Evolutionary conservation across 2,113 vertebrate species (phyloP).

Genomic region (Elephas maximus): DNA sequence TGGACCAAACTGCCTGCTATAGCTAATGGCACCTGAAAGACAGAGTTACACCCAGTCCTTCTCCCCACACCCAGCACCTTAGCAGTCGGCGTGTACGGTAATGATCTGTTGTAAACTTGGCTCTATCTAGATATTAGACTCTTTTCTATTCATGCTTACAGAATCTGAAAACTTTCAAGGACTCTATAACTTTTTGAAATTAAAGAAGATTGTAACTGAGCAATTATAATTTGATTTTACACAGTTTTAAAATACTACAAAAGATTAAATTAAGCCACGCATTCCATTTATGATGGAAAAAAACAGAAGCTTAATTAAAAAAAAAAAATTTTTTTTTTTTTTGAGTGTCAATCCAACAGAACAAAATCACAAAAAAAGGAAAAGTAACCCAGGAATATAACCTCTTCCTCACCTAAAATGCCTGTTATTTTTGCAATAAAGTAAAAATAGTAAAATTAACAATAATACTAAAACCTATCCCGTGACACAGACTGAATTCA

Average conservation of each 20-base stretch:
- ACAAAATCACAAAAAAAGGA: conserved; percentile 18
- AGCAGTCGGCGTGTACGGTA: background rate
- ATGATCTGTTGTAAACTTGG: background rate
- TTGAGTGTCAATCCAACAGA: background rate
- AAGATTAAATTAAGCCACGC: background rate
- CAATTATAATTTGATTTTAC: background rate
- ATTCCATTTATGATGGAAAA: background rate
- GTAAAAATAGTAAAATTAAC: background rate
- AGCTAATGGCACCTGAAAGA: background rate
- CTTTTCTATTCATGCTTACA: background rate
- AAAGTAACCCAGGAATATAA: background rate
- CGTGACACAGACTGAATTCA: background rate
- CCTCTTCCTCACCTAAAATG: background rate
- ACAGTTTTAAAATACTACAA: conserved; percentile 36
- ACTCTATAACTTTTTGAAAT: background rate
- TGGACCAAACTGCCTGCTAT: background rate
- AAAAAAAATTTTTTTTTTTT: no score
- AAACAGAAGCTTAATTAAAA: background rate
- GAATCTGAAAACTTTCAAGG: background rate
- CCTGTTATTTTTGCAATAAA: background rate
- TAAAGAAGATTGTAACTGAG: conserved; percentile 35
- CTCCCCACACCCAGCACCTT: background rate
- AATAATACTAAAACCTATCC: background rate
- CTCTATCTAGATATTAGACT: background rate
- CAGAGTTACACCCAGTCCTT: background rate